These are phyloP conservation scores for Gasterosteus nipponicus DNA, from an alignment of 2,113 vertebrate species.

Conservation along the genomic window DNA sequence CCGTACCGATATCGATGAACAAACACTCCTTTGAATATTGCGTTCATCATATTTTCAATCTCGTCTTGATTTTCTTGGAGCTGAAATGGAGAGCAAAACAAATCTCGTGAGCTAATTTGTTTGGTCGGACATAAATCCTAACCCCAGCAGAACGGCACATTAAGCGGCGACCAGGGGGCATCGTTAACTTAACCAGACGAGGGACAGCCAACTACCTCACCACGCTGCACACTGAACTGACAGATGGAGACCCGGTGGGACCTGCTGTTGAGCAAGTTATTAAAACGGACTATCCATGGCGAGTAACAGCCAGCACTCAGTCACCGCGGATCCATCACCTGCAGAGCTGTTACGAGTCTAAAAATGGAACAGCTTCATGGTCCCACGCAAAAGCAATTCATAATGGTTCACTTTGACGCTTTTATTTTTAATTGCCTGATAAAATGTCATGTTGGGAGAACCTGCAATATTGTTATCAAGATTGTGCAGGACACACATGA, in stretches of 20 bases:
- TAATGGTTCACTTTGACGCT: not conserved
- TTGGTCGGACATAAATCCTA: not conserved
- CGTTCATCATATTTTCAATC: conserved; percentile 99
- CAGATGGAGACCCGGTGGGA: conserved; percentile 75
- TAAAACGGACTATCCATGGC: conserved; percentile 54
- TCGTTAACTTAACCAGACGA: conserved; percentile 41
- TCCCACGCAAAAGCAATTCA: conserved; percentile 1
- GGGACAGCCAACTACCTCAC: conserved; percentile 44
- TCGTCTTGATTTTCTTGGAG: conserved; percentile 99
- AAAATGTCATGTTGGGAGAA: not conserved
- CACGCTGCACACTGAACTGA: conserved; percentile 45
- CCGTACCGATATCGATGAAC: conserved; percentile 97
- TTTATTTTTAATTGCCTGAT: not conserved
- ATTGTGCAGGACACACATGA: not conserved
- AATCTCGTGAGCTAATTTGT: not conserved
- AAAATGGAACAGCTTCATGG: conserved; percentile 11
- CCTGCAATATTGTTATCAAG: not conserved
- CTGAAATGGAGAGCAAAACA: conserved; percentile 80
- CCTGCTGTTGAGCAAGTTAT: conserved; percentile 60
- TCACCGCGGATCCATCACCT: conserved; percentile 26
- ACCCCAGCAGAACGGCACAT: conserved; percentile 3
- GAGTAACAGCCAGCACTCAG: conserved; percentile 46
- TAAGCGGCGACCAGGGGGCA: conserved; percentile 16
- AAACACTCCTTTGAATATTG: conserved; percentile 99
- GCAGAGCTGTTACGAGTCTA: conserved; percentile 30